Conservation (phyloP, 1,140 invertebrate genomes). For the Eupeodes corollae region DNA sequence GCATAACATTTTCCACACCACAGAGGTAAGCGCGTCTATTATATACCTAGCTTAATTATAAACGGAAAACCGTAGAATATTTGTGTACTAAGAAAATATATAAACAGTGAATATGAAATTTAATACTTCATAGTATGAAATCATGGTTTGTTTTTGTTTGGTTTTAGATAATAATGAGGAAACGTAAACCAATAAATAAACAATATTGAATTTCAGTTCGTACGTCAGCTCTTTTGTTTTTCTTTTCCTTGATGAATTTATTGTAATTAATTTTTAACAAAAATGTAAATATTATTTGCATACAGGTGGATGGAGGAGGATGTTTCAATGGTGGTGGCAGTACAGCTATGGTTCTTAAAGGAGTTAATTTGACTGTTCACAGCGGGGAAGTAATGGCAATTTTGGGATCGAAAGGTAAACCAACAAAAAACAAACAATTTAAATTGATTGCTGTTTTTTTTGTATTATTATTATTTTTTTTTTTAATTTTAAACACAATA, state of each 20-base stretch:
- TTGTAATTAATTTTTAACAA: not conserved
- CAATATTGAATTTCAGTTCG: no score
- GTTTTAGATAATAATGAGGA: no score
- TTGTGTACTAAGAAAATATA: no score
- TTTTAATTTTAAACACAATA: no score
- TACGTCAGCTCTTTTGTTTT: not conserved
- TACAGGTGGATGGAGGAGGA: conserved; percentile 65
- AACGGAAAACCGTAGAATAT: no score
- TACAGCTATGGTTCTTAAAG: conserved; percentile 76
- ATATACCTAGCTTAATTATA: no score
- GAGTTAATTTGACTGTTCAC: conserved; percentile 79
- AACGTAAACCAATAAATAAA: no score
- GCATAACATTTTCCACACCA: conserved; percentile 78
- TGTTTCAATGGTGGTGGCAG: conserved; percentile 68
- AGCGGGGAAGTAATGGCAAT: conserved; percentile 85
- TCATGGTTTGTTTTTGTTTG: no score
- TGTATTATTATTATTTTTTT: no score
- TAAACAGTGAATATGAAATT: no score
- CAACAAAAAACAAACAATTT: no score
- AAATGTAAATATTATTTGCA: not conserved
- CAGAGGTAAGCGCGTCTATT: conserved; percentile 50
- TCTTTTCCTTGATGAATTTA: not conserved
- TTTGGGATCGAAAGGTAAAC: conserved; percentile 80
- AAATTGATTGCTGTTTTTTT: not conserved
- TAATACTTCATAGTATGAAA: no score